Evolutionary conservation across 2,797 vertebrate genomes (phyloP).

Genomic region (Oryzias dopingdopingensis): DNA sequence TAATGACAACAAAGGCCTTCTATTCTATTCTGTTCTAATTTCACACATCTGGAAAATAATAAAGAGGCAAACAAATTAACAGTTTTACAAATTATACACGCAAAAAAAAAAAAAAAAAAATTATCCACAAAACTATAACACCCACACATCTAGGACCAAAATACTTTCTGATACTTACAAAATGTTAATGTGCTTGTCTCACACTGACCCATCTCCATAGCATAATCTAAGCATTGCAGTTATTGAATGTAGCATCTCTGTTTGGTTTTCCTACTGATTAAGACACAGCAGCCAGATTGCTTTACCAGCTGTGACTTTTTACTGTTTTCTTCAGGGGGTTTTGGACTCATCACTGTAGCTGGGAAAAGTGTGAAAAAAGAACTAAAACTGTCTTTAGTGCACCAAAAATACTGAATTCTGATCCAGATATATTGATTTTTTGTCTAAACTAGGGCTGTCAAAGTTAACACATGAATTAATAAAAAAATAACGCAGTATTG

Average conservation of each 20-base stretch:
- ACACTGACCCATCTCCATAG: conserved; percentile 54
- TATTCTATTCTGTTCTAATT: too few relatives aligned
- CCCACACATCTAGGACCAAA: conserved; percentile 27
- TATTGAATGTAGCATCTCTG: conserved; percentile 35
- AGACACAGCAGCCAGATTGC: conserved; percentile 35
- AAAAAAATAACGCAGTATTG: too few relatives aligned
- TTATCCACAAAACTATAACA: conserved; percentile 22
- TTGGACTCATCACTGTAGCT: conserved; percentile 20
- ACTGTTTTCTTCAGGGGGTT: conserved; percentile 35
- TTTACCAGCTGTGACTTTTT: conserved; percentile 22
- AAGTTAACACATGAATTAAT: too few relatives aligned
- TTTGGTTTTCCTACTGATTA: conserved; percentile 41
- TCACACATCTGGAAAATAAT: too few relatives aligned
- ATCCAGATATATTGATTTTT: too few relatives aligned
- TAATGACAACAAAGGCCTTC: too few relatives aligned
- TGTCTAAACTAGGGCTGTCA: too few relatives aligned
- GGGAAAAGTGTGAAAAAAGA: conserved; percentile 6
- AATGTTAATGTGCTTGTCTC: conserved; percentile 62
- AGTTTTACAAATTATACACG: neutral
- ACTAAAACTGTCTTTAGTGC: too few relatives aligned
- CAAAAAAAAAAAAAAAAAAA: conserved; percentile 1
- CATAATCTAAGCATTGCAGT: conserved; percentile 57
- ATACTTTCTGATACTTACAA: conserved; percentile 44
- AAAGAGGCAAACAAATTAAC: too few relatives aligned
- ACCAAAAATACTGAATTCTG: too few relatives aligned